phyloP scores from a whole-genome alignment of 1,140 invertebrate species.

The Brachionus rotundiformis region DNA sequence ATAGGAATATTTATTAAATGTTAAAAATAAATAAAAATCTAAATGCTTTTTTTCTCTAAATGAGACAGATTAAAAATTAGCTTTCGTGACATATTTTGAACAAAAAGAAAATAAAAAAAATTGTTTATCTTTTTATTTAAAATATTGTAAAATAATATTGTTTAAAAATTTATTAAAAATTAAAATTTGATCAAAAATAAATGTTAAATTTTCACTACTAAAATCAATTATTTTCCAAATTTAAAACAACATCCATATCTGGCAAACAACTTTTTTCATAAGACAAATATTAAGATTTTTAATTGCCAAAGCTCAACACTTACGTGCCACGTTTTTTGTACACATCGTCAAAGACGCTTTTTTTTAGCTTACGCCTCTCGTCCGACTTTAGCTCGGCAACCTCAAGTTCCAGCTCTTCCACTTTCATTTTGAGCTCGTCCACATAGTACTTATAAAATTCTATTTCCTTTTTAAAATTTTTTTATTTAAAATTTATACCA shows the following conservation, averaged over 20 bases:
- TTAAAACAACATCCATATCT: conserved; percentile 43
- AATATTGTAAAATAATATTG: too few species aligned
- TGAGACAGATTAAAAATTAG: too few species aligned
- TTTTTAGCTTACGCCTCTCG: not conserved
- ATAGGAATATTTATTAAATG: too few species aligned
- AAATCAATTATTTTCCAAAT: conserved; percentile 34
- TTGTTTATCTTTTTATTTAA: too few species aligned
- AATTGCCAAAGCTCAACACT: not conserved
- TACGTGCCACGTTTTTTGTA: not conserved
- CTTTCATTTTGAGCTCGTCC: conserved; percentile 3
- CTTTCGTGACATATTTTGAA: too few species aligned
- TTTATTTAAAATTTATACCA: too few species aligned
- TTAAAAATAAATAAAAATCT: too few species aligned
- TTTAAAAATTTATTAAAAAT: conserved; percentile 14
- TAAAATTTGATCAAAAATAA: conserved; percentile 18
- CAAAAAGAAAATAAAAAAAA: too few species aligned
- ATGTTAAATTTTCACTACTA: not conserved
- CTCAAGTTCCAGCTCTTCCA: not conserved
- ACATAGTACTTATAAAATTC: conserved; percentile 19
- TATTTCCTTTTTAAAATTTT: not conserved
- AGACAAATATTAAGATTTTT: not conserved
- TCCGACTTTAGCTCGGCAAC: not conserved
- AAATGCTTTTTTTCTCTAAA: too few species aligned
- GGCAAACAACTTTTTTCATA: conserved; percentile 24
- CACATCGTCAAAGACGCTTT: not conserved